Percentiles rank a stretch among this genome's conserved stretches.
These are phyloP conservation scores for Glossosoma conforme DNA, from an alignment of 1,140 invertebrate species.

Conservation along the genomic window DNA sequence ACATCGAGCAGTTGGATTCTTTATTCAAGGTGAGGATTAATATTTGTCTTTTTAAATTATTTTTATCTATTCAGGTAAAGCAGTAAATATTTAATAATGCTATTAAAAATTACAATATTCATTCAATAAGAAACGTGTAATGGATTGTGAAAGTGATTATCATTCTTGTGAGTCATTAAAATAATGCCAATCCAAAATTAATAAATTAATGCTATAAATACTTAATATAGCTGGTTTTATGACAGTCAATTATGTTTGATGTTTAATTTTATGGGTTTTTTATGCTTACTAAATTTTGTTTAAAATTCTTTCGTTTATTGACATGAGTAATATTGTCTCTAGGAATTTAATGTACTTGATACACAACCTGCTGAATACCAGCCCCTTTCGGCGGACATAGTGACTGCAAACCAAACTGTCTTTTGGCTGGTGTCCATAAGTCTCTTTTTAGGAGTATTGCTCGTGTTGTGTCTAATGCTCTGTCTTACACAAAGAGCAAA, in stretches of 20 bases:
- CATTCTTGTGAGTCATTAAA: no score
- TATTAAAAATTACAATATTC: no score
- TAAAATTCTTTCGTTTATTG: no score
- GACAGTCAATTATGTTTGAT: conserved; percentile 4
- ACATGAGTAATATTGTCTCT: no score
- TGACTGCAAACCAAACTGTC: conserved; percentile 55
- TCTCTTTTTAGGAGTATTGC: conserved; percentile 69
- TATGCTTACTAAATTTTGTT: no score
- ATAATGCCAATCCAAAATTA: not conserved
- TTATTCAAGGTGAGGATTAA: conserved; percentile 70
- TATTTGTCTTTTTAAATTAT: conserved; percentile 1
- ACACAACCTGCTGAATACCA: conserved; percentile 74
- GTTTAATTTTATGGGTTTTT: conserved; percentile 6
- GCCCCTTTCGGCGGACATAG: conserved; percentile 48
- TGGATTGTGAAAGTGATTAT: no score
- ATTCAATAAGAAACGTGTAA: no score
- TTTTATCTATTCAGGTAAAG: no score
- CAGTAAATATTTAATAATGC: no score
- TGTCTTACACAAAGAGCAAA: conserved; percentile 78
- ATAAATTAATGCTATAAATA: no score
- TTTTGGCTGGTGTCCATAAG: conserved; percentile 78
- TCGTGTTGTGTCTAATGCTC: conserved; percentile 71
- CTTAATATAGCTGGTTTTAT: no score
- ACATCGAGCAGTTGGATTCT: conserved; percentile 82
- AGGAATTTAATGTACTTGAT: conserved; percentile 85